These are phyloP conservation scores for Sicus ferrugineus DNA, from an alignment of 2,888 invertebrate genomes.

Conservation along the genomic window DNA sequence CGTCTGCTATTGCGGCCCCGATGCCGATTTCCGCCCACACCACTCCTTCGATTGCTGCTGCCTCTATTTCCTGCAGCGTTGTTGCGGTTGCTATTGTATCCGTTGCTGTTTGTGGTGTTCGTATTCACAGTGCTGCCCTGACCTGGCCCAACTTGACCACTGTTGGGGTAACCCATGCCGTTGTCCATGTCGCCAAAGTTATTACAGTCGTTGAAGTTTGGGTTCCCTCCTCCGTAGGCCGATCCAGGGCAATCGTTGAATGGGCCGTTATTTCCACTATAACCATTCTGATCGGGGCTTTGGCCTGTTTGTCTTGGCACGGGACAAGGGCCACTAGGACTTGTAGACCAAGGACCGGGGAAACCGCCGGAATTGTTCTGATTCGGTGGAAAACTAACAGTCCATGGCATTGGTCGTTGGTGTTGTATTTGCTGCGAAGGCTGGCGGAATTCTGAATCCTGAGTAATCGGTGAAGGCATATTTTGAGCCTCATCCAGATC, in stretches of 20 bases:
- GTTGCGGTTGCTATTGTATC: constrained; percentile 20
- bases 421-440: constrained; percentile 25
- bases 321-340: constrained; percentile 18
- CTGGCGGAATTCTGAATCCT: constrained; percentile 35
- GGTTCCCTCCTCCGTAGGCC: constrained; percentile 35
- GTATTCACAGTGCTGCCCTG: constrained; percentile 37
- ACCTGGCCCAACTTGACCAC: constrained; percentile 30
- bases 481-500: constrained; percentile 35
- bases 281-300: constrained; percentile 47
- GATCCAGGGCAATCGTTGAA: constrained; percentile 31
- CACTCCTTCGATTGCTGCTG: constrained; percentile 36
- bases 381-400: constrained; percentile 35
- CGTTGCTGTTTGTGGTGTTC: constrained; percentile 30
- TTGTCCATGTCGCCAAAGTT: constrained; percentile 35
- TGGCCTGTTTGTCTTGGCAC: constrained; percentile 29
- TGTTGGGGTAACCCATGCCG: constrained; percentile 38
- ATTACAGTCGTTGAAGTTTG: constrained; percentile 43
- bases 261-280: constrained; percentile 39
- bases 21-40: constrained; percentile 50
- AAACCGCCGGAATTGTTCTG: constrained; percentile 40
- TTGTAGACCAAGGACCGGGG: constrained; percentile 45
- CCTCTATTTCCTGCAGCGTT: constrained; percentile 37
- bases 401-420: constrained; percentile 52
- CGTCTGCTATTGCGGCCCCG: constrained; percentile 52
- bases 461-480: constrained; percentile 32